Base-by-base conservation (phyloP, 37 sponge, comb jelly and placozoan genomes). In the Halisarca cf. caerulea region DNA sequence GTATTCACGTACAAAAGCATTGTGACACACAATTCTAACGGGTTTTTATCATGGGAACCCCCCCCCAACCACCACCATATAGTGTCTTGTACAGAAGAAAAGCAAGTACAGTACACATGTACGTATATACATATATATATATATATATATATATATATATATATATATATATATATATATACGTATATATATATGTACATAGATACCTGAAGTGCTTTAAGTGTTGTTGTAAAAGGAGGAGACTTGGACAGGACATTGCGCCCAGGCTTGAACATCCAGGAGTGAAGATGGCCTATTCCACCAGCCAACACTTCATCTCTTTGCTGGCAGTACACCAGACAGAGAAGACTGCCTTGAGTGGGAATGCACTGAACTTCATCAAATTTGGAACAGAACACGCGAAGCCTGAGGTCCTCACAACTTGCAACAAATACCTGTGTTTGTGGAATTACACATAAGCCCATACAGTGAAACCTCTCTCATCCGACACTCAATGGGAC, bases 351-450 rank as follows among this genome's bases (percentile, higher is more conserved):
- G 41, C 77, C 30, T 18, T 66, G 41, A 25, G 81, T 39, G 20
- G 27, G 66, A 9, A 85, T 55, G 5, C 51, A 68, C 39, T 74
- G 47, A 2, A 89, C 58, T 33, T 71, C 62, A 21, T 89, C 71
- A 86, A 93, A 93, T 30, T 39, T 32, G 28, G 84, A 57, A 59
- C 47, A 47, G 84, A 73, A 93, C 28, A 89, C 80, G 15, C 93
- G 53, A 15, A 93, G 41, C 18, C 41, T 38, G 25, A 89, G 60
- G 57, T 93, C 93, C 33, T 25, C 34, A 64, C 93, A 93, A 28
- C 64, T 69, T n/a, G 87, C 90, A 8, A 93, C 78, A 83, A 80
- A 87, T 36, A 93, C 41, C 93, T 93, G 57, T n/a, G 71, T 24
- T 18, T 6, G 23, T n/a, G n/a, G n/a, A n/a, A n/a, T n/a, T n/a